Conservation (phyloP, 1,140 invertebrate species). For the Tachypleus tridentatus region DNA sequence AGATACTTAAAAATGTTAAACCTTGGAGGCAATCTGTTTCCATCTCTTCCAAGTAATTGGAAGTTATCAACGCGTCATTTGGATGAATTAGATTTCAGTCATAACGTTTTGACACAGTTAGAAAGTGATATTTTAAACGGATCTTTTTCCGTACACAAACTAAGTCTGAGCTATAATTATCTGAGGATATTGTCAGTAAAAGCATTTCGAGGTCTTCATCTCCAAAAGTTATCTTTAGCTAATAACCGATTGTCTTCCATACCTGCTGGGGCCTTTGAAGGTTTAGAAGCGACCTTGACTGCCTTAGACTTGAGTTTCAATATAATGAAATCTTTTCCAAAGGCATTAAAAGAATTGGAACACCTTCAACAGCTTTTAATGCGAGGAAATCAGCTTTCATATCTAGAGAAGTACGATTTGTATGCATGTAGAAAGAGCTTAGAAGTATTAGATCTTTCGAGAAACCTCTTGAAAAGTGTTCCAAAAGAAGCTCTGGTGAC, state of each 20-base stretch:
- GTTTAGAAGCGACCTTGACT: constrained; percentile 28
- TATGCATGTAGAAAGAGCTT: constrained; percentile 56
- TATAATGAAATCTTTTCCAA: constrained; percentile 31
- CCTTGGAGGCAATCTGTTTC: constrained; percentile 54
- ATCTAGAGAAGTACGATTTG: constrained; percentile 62
- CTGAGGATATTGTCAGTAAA: constrained; percentile 48
- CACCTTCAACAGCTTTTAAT: constrained; percentile 66
- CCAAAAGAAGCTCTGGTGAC: constrained; percentile 52
- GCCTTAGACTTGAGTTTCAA: constrained; percentile 29
- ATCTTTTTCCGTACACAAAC: constrained; percentile 56
- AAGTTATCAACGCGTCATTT: constrained; percentile 35
- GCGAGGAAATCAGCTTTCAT: constrained; percentile 61
- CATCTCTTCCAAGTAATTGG: constrained; percentile 16
- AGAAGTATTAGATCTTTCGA: constrained; percentile 62
- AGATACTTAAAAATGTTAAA: constrained; percentile 49
- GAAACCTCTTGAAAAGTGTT: constrained; percentile 58
- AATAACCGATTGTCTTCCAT: constrained; percentile 56
- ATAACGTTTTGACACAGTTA: constrained; percentile 53
- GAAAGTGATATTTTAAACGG: constrained; percentile 48
- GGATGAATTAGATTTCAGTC: constrained; percentile 70
- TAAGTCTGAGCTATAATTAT: constrained; percentile 66
- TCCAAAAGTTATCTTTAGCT: constrained; percentile 60
- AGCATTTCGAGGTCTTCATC: constrained; percentile 51
- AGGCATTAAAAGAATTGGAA: constrained; percentile 49
- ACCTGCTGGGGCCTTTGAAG: constrained; percentile 54